phyloP scores from a whole-genome alignment of 2,888 invertebrate genomes.

The Eupithecia inturbata region DNA sequence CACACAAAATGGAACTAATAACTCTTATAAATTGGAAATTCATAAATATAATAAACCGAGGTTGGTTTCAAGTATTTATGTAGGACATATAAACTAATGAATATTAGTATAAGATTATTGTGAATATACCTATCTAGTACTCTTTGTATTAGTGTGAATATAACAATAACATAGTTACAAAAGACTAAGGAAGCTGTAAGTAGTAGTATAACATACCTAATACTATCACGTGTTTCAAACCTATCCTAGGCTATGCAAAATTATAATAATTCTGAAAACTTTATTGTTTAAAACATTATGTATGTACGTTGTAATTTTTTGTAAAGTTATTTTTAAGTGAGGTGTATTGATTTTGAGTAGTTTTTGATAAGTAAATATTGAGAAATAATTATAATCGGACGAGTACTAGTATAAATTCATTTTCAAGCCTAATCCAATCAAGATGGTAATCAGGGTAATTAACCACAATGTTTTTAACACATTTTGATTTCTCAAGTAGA shows the following conservation, averaged over 20 bases:
- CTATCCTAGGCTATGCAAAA: constrained; percentile 53
- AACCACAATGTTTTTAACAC: constrained; percentile 23
- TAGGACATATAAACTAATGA: background rate
- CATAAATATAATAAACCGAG: background rate
- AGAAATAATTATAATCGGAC: constrained; percentile 71
- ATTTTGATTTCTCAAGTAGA: constrained; percentile 3
- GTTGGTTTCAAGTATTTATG: background rate
- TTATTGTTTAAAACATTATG: constrained; percentile 60
- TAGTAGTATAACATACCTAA: constrained; percentile 58
- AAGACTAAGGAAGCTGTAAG: constrained; percentile 69
- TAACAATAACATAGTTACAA: constrained; percentile 77
- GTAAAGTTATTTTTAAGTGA: constrained; percentile 77
- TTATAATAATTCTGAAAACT: constrained; percentile 26
- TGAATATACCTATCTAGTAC: constrained; percentile 47
- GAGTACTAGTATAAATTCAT: constrained; percentile 58
- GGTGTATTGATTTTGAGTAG: constrained; percentile 76
- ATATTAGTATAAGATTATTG: constrained; percentile 5
- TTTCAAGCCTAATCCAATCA: constrained; percentile 47
- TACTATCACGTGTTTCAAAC: constrained; percentile 68
- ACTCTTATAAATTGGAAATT: background rate
- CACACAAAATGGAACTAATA: constrained; percentile 1
- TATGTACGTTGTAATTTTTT: constrained; percentile 79
- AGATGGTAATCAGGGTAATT: constrained; percentile 80
- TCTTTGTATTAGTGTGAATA: constrained; percentile 66
- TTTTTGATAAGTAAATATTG: constrained; percentile 83